Percentiles rank a stretch among this genome's conserved stretches.
These are phyloP conservation scores for Seladonia tumulorum DNA, from an alignment of 2,888 invertebrate genomes.

Conservation along the genomic window DNA sequence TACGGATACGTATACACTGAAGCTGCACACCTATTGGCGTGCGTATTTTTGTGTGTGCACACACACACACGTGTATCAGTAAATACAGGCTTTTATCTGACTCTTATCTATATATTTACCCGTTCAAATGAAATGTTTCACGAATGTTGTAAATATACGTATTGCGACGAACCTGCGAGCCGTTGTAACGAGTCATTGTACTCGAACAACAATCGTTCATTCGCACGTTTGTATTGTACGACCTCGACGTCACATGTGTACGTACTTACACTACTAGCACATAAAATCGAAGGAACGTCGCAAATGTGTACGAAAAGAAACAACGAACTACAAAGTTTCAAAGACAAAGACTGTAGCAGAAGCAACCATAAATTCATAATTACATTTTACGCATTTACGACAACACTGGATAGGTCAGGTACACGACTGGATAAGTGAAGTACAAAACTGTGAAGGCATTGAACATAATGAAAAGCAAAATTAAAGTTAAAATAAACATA, in stretches of 20 bases:
- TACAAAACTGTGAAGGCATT: not conserved
- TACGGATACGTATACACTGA: not conserved
- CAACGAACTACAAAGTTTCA: not conserved
- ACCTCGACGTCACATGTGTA: not conserved
- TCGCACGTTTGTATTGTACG: not conserved
- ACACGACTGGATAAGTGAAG: not conserved
- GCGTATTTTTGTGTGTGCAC: not conserved
- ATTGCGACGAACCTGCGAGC: not conserved
- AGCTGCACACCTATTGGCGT: not conserved
- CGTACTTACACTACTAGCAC: not conserved
- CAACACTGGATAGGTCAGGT: not conserved
- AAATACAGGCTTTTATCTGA: constrained; percentile 18
- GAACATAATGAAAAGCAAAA: not conserved
- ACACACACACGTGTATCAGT: not conserved
- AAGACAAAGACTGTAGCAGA: not conserved
- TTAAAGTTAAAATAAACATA: too few relatives aligned
- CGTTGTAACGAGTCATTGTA: constrained; percentile 6
- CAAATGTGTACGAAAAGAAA: not conserved
- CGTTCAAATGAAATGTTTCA: not conserved
- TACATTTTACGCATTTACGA: not conserved
- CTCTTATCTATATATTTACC: not conserved
- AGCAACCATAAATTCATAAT: not conserved
- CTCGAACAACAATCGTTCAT: constrained; percentile 10
- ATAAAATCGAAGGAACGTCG: not conserved
- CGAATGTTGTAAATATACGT: not conserved